Evolutionary conservation across 2,888 invertebrate species (phyloP), one percentile per base, ranked within the genome.

Genomic region (Troglohyphantes excavatus): DNA sequence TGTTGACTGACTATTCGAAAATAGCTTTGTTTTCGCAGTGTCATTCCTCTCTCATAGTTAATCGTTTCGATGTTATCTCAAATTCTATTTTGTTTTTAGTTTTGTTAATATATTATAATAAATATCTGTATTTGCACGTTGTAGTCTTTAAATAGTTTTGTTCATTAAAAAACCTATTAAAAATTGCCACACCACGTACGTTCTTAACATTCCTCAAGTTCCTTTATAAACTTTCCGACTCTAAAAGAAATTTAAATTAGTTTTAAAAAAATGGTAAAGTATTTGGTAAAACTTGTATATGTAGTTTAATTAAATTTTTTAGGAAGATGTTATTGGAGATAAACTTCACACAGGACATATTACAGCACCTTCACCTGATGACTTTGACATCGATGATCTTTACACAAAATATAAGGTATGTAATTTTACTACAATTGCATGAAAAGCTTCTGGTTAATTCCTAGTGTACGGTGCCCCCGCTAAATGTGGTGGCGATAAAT

Each of bases 371-470:
- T 92, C 95, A 21, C 95, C 96, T 91, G 97, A 97, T 92, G 97
- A 97, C 92, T 92, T 92, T 76, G 92, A 92, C 11, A 93, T 97
- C 91, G 98, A 98, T 94, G 99, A 99, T 95, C 95, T 98, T 76
- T 99, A 98, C 93, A 98, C 98, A 17, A 98, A 98, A 94, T 98
- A 97, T 93, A 99, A 98, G 96, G 97, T 97, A 21, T 76, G 33
- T 11, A 46, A 17, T n/a, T 53, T 53, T 53, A n/a, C 53, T 5
- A 39, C 13, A 39, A 39, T n/a, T n/a, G n/a, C n/a, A n/a, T n/a
- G n/a, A n/a, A n/a, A n/a, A n/a, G n/a, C n/a, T n/a, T n/a, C n/a
- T n/a, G n/a, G n/a, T n/a, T n/a, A n/a, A n/a, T n/a, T n/a, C n/a
- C n/a, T n/a, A n/a, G n/a, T n/a, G n/a, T n/a, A n/a, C n/a, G n/a